Evolutionary conservation across 2,888 invertebrate genomes (phyloP).

Genomic region (Xanthia togata): DNA sequence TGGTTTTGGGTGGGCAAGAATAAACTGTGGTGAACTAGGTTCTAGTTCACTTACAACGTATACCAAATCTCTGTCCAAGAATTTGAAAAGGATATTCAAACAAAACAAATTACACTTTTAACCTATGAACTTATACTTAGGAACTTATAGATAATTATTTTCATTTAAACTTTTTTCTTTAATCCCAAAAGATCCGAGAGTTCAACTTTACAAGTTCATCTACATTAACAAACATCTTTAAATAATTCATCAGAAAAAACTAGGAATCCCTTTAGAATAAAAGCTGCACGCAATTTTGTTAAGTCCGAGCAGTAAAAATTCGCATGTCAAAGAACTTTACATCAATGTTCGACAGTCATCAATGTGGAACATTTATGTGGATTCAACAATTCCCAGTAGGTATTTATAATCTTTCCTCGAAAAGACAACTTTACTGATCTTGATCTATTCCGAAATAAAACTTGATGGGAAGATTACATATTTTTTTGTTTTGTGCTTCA

Average conservation of each 20-base stretch:
- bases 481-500: background rate
- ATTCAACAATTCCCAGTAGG: conserved; percentile 21
- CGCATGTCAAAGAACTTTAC: conserved; percentile 44
- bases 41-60: background rate
- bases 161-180: background rate
- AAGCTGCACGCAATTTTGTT: conserved; percentile 5
- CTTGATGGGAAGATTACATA: conserved; percentile 8
- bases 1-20: background rate
- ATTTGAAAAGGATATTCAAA: conserved; percentile 1
- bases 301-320: conserved; percentile 16
- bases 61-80: background rate
- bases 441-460: conserved; percentile 26
- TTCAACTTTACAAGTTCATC: conserved; percentile 19
- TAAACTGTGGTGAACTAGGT: background rate
- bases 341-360: background rate
- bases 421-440: conserved; percentile 18
- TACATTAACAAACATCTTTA: conserved; percentile 4
- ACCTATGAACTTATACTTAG: background rate
- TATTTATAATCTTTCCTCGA: conserved; percentile 24
- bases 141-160: background rate
- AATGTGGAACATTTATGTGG: conserved; percentile 17
- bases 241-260: conserved; percentile 36
- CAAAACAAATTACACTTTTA: background rate
- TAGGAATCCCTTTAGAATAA: conserved; percentile 18
- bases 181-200: background rate